Conservation (phyloP, 2,113 vertebrate genomes). For the Scomber scombrus region DNA sequence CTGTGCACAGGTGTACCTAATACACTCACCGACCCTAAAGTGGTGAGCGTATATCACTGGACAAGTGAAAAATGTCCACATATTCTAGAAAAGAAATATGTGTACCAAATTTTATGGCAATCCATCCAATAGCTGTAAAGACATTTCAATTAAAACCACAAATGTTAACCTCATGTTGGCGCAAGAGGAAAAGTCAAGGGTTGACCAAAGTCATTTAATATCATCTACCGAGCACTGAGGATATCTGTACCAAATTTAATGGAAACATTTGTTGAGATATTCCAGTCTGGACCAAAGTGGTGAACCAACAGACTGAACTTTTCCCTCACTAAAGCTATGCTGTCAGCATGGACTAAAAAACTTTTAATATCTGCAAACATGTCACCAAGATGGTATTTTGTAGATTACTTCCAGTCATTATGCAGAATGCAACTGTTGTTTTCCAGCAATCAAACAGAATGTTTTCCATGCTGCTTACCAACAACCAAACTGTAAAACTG, state of each 20-base stretch:
- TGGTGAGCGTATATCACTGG: too few relatives aligned
- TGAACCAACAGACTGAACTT: neutral
- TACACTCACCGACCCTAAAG: too few relatives aligned
- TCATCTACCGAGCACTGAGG: neutral
- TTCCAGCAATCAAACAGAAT: neutral
- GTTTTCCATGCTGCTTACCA: neutral
- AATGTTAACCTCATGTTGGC: neutral
- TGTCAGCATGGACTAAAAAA: too few relatives aligned
- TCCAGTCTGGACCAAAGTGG: neutral
- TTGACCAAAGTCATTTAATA: neutral
- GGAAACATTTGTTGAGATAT: neutral
- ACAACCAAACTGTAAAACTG: neutral
- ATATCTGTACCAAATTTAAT: neutral
- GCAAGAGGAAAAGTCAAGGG: neutral
- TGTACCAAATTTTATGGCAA: neutral
- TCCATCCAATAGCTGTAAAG: neutral
- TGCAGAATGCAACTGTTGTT: neutral
- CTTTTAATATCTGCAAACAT: neutral
- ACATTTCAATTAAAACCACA: neutral
- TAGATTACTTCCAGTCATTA: conserved; percentile 4
- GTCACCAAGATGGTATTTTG: neutral
- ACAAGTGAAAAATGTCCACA: too few relatives aligned
- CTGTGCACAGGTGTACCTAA: too few relatives aligned
- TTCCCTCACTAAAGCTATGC: neutral
- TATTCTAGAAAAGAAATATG: too few relatives aligned